Evolutionary conservation across 30 jellyfish, hydroid and myxozoan species (phyloP).

Genomic region (Sanderia malayensis): DNA sequence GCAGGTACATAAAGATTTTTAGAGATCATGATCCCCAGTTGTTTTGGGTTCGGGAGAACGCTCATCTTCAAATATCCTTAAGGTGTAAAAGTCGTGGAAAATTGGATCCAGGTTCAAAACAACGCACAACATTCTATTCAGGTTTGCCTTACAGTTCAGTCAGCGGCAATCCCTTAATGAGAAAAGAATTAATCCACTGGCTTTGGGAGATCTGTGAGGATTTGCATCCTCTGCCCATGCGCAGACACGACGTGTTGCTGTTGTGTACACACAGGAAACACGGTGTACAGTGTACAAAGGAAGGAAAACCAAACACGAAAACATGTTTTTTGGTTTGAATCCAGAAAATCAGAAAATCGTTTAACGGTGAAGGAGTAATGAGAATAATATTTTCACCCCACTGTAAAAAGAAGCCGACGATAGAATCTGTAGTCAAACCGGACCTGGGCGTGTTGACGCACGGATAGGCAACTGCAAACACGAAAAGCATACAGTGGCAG

Average conservation of each 20-base stretch:
- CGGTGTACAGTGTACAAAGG: not conserved
- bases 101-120: not conserved
- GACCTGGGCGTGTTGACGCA: slow-evolving; percentile 7
- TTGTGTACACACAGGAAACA: not conserved
- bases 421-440: no score
- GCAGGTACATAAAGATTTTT: no score
- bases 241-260: no score
- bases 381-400: no score
- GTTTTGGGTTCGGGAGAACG: no score
- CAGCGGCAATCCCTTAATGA: not conserved
- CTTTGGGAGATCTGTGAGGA: not conserved
- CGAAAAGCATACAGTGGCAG: slow-evolving; percentile 32
- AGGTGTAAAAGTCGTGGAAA: not conserved
- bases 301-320: not conserved
- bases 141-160: not conserved
- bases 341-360: not conserved
- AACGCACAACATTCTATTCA: not conserved
- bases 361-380: no score
- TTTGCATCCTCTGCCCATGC: not conserved
- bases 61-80: no score
- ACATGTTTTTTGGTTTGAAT: not conserved
- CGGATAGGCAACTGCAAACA: slow-evolving; percentile 28
- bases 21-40: no score
- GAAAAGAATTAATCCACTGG: not conserved
- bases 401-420: slow-evolving; percentile 1